phyloP scores from a whole-genome alignment of 2,797 vertebrate species.

The Enteromius argenteus region DNA sequence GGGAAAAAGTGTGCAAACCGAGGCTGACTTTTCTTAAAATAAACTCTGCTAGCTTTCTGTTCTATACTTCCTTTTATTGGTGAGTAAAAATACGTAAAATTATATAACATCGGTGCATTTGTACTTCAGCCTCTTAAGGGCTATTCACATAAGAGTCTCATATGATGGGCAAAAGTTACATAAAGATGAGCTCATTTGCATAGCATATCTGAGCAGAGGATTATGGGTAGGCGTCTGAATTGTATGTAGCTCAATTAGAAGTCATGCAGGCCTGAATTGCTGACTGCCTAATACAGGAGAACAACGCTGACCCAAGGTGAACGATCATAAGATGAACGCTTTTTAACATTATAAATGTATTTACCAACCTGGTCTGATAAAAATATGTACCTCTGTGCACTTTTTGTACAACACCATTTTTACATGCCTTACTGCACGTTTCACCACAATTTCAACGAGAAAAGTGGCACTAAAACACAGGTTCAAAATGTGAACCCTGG shows the following conservation, averaged over 20 bases:
- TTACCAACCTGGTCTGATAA: too few relatives aligned
- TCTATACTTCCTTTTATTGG: not conserved
- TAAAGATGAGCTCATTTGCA: slow-evolving; percentile 23
- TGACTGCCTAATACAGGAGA: not conserved
- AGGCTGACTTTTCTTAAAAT: not conserved
- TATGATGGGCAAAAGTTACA: slow-evolving; percentile 5
- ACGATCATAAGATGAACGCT: not conserved
- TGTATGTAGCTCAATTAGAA: slow-evolving; percentile 1
- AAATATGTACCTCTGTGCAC: too few relatives aligned
- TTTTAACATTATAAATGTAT: too few relatives aligned
- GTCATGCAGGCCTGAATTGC: not conserved
- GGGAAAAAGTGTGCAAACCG: not conserved
- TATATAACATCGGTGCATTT: not conserved
- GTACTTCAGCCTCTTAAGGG: not conserved
- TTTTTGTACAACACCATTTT: too few relatives aligned
- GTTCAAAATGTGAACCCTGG: too few relatives aligned
- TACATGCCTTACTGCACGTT: too few relatives aligned
- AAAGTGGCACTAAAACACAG: too few relatives aligned
- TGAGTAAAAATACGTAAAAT: not conserved
- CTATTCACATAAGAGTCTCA: slow-evolving; percentile 11
- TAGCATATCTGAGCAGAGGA: slow-evolving; percentile 4
- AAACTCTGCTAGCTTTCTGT: not conserved
- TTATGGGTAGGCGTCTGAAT: slow-evolving; percentile 17
- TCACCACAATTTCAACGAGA: too few relatives aligned
- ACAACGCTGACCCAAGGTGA: not conserved